Evolutionary conservation across 2,797 vertebrate species (phyloP).

Genomic region (Pantherophis alleghaniensis): DNA sequence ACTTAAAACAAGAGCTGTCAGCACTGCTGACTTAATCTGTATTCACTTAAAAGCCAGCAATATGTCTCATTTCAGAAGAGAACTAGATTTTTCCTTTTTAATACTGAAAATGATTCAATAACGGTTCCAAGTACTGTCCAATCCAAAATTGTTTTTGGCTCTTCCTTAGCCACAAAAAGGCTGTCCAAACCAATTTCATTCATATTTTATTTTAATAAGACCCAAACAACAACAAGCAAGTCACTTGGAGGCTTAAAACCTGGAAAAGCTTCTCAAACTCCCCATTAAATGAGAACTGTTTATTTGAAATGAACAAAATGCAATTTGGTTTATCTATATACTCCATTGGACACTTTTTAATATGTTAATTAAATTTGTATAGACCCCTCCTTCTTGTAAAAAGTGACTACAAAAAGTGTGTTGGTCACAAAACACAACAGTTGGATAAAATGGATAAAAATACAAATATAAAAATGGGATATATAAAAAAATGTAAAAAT

Average conservation of each 20-base stretch:
- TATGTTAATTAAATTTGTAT: not conserved
- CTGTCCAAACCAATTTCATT: conserved; percentile 58
- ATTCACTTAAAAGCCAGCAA: conserved; percentile 34
- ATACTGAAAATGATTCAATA: conserved; percentile 5
- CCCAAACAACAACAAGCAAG: conserved; percentile 33
- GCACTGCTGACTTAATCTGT: not conserved
- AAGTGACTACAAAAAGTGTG: not conserved
- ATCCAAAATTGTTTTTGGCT: conserved; percentile 54
- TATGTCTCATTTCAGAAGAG: conserved; percentile 44
- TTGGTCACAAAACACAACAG: not conserved
- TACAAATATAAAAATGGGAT: not conserved
- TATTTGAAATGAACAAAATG: conserved; percentile 6
- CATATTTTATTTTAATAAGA: conserved; percentile 51
- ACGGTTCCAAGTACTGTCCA: conserved; percentile 44
- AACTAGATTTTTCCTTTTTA: conserved; percentile 50
- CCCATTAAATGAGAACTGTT: conserved; percentile 33
- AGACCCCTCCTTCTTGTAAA: not conserved
- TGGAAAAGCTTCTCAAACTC: conserved; percentile 51
- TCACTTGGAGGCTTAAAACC: conserved; percentile 47
- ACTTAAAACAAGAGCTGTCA: not conserved
- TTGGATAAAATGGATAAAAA: not conserved
- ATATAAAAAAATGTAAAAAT: not conserved
- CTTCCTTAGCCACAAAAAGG: conserved; percentile 49
- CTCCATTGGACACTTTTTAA: not conserved
- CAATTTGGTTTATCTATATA: not conserved